Conservation (phyloP, 2,797 vertebrate species). For the Orestias chungarensis region DNA sequence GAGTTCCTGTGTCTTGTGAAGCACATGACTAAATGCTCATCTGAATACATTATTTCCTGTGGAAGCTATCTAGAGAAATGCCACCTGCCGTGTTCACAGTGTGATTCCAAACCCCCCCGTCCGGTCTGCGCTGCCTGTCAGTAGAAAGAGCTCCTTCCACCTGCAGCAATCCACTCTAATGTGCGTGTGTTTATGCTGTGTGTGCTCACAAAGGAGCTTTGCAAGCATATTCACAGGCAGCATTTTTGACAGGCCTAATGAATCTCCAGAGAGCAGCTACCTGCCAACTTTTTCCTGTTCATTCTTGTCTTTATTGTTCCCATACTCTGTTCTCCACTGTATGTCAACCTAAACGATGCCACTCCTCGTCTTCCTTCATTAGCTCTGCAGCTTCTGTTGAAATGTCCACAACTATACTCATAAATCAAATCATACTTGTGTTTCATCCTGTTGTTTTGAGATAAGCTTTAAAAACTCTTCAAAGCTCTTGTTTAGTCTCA, state of each 20-base stretch:
- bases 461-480: constrained; percentile 17
- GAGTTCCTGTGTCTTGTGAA: constrained; percentile 24
- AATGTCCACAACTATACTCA: constrained; percentile 10
- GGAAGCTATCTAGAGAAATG: constrained; percentile 59
- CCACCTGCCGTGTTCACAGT: constrained; percentile 61
- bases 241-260: constrained; percentile 73
- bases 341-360: constrained; percentile 35
- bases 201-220: constrained; percentile 53
- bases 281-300: constrained; percentile 72
- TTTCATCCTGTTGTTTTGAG: constrained; percentile 17
- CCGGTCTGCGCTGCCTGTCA: constrained; percentile 64
- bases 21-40: constrained; percentile 33
- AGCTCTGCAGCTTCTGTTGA: constrained; percentile 24
- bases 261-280: constrained; percentile 70
- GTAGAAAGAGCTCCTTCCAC: constrained; percentile 64
- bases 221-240: constrained; percentile 69
- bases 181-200: constrained; percentile 43
- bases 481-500: constrained; percentile 1
- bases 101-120: constrained; percentile 66
- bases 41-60: constrained; percentile 59
- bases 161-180: constrained; percentile 46
- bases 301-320: constrained; percentile 73
- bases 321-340: constrained; percentile 46
- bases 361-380: constrained; percentile 31
- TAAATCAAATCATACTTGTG: constrained; percentile 8